Conservation (phyloP, 2,797 vertebrate species). For the Loriculus beryllinus region DNA sequence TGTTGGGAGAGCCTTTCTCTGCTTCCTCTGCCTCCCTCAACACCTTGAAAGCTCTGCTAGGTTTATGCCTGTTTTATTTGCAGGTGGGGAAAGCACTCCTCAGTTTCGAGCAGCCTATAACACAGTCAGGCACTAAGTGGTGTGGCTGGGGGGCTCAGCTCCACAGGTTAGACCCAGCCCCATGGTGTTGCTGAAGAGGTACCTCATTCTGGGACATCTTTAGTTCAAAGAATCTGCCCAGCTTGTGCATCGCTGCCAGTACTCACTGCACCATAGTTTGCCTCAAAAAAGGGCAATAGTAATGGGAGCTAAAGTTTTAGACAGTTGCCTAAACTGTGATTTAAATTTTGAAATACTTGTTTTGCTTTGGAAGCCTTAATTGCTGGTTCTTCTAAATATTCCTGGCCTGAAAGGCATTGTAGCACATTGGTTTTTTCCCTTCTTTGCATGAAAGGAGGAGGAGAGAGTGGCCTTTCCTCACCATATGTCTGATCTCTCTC, state of each 20-base stretch:
- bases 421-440: accelerated
- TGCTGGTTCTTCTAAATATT: neutral
- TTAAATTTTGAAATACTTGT: neutral
- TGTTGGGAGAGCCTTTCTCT: neutral
- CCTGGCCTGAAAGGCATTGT: neutral
- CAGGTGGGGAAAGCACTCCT: neutral
- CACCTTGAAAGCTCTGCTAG: accelerated
- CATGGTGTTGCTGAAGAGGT: accelerated
- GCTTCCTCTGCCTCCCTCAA: neutral
- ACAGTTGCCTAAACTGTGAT: accelerated
- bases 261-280: neutral
- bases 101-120: neutral
- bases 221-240: neutral
- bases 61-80: neutral
- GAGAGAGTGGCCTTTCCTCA: neutral
- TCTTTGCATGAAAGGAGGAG: neutral
- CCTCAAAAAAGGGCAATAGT: neutral
- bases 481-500: neutral
- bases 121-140: accelerated
- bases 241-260: neutral
- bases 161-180: neutral
- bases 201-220: neutral
- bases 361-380: neutral
- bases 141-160: neutral
- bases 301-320: neutral